Conservation (phyloP, 2,797 vertebrate genomes). For the Threskiornis aethiopicus region DNA sequence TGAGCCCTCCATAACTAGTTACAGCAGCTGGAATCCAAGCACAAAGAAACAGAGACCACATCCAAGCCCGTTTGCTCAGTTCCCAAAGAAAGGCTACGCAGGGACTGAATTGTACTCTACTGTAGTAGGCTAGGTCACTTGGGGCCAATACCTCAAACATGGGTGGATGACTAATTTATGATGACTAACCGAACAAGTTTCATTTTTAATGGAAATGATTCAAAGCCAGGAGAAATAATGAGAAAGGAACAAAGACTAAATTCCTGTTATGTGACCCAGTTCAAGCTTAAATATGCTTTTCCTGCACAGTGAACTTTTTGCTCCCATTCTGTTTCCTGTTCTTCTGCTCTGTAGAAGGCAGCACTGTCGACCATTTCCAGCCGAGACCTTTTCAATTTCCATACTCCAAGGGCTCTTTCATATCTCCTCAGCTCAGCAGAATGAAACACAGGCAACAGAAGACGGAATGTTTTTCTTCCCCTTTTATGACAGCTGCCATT, state of each 20-base stretch:
- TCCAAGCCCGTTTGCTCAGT: neutral
- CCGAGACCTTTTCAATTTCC: neutral
- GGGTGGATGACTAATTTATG: conserved; percentile 25
- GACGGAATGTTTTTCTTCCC: neutral
- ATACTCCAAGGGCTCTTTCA: neutral
- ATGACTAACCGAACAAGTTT: conserved; percentile 5
- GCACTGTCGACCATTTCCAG: neutral
- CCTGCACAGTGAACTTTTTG: neutral
- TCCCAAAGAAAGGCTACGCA: neutral
- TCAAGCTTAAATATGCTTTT: neutral
- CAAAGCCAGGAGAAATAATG: conserved; percentile 21
- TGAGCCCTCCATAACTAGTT: neutral
- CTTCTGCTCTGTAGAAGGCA: neutral
- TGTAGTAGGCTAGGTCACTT: conserved; percentile 5
- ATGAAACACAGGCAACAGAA: neutral
- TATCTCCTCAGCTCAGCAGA: neutral
- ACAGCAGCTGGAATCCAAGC: conserved; percentile 7
- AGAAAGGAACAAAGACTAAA: neutral
- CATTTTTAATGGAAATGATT: conserved; percentile 25
- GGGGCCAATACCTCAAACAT: neutral
- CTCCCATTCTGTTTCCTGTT: neutral
- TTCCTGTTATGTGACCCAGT: neutral
- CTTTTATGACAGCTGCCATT: neutral
- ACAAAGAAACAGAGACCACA: neutral
- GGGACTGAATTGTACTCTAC: neutral